Conservation (phyloP, 2,888 invertebrate species). For the Dascillus cervinus region DNA sequence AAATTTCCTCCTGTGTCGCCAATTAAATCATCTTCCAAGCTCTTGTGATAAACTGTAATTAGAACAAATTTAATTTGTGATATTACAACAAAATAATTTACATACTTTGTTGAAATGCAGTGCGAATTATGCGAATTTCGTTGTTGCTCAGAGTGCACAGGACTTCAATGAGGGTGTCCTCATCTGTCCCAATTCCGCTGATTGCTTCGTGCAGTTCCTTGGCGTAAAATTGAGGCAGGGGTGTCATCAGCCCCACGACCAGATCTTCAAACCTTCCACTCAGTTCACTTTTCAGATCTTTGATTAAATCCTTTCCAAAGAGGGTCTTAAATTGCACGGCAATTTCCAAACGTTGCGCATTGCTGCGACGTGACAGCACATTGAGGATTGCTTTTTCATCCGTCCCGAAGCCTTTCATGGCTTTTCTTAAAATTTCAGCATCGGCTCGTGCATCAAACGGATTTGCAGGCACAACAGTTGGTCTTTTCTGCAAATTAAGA, state of each 20-base stretch:
- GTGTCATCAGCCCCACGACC: conserved; percentile 76
- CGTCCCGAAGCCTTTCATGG: conserved; percentile 90
- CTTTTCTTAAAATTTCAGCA: conserved; percentile 74
- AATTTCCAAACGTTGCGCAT: conserved; percentile 79
- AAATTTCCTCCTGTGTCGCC: conserved; percentile 91
- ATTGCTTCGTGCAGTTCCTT: conserved; percentile 78
- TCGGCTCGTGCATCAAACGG: conserved; percentile 73
- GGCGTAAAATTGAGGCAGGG: conserved; percentile 76
- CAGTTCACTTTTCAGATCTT: conserved; percentile 81
- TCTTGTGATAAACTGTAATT: conserved; percentile 61
- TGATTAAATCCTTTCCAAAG: conserved; percentile 79
- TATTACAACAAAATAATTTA: too few relatives aligned
- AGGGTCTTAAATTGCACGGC: conserved; percentile 74
- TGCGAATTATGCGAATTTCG: conserved; percentile 72
- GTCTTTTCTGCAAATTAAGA: conserved; percentile 55
- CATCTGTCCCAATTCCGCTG: conserved; percentile 75
- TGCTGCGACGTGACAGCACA: conserved; percentile 73
- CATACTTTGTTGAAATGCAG: conserved; percentile 70
- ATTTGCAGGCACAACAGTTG: conserved; percentile 68
- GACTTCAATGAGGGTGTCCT: conserved; percentile 81
- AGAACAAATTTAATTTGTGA: too few relatives aligned
- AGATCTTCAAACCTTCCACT: conserved; percentile 83
- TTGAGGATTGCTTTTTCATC: conserved; percentile 85
- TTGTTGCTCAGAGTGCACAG: conserved; percentile 81
- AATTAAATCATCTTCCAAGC: conserved; percentile 72